A percentile compares a stretch with the other conserved stretches of the same genome.
Evolutionary conservation across 1,140 invertebrate species (phyloP).

Genomic region (Kradibia gibbosae): DNA sequence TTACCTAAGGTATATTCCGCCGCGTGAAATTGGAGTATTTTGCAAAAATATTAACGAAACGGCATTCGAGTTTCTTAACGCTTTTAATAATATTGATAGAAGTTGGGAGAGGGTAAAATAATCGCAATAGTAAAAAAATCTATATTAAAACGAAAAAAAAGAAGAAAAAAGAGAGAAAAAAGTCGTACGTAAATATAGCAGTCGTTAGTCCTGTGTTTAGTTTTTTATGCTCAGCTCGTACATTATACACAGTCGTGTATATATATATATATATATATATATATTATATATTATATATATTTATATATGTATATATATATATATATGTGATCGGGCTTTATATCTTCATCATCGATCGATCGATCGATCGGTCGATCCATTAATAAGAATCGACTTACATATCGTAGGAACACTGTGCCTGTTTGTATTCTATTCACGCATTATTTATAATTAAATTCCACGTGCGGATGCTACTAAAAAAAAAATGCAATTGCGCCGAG

Average conservation of each 20-base stretch:
- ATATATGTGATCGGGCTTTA: conserved; percentile 13
- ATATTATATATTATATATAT: no score
- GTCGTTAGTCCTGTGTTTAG: conserved; percentile 7
- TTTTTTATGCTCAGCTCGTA: not conserved
- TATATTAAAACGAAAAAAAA: conserved; percentile 9
- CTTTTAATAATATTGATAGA: not conserved
- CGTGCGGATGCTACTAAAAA: no score
- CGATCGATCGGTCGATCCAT: no score
- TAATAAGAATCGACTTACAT: not conserved
- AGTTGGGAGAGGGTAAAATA: conserved; percentile 3
- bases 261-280: no score
- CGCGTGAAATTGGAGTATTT: conserved; percentile 14
- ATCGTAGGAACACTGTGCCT: conserved; percentile 32
- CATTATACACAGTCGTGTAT: no score
- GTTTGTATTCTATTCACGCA: conserved; percentile 5
- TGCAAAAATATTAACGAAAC: not conserved
- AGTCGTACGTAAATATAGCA: not conserved
- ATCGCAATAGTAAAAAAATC: not conserved
- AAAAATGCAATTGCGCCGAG: no score
- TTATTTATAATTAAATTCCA: no score
- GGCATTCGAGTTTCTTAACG: not conserved
- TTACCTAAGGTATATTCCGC: not conserved
- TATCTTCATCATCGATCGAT: no score
- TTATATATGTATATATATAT: not conserved
- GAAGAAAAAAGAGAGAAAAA: not conserved